These are phyloP conservation scores for Campoplex capitator DNA, from an alignment of 2,888 invertebrate genomes.

Conservation along the genomic window DNA sequence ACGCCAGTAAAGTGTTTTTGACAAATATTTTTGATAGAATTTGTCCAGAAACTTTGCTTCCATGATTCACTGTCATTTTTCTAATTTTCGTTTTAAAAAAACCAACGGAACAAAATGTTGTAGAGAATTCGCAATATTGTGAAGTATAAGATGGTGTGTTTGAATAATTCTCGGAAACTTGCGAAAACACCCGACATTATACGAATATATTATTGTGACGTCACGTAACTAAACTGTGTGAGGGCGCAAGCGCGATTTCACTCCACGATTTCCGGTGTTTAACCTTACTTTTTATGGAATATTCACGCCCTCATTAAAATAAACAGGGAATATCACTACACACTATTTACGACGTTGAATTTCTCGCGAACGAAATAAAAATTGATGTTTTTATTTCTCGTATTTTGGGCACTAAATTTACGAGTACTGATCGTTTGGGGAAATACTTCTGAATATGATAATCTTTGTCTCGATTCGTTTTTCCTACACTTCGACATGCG, in stretches of 20 bases:
- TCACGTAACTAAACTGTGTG: neutral
- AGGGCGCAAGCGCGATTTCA: neutral
- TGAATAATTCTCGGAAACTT: neutral
- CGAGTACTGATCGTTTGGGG: neutral
- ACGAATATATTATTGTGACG: neutral
- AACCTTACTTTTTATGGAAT: neutral
- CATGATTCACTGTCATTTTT: neutral
- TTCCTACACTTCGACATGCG: neutral
- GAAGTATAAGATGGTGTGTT: neutral
- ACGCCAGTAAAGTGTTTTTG: neutral
- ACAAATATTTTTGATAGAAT: neutral
- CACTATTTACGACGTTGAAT: neutral
- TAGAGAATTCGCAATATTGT: neutral
- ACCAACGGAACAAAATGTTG: neutral
- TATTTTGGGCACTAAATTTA: neutral
- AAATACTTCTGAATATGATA: neutral
- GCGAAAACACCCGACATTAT: constrained; percentile 4
- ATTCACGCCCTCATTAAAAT: neutral
- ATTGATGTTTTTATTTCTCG: neutral
- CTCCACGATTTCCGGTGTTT: neutral
- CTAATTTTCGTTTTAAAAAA: neutral
- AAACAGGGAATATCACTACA: neutral
- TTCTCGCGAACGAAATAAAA: neutral
- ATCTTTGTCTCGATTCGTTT: neutral
- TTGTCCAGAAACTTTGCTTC: neutral